phyloP scores from a whole-genome alignment of 2,113 vertebrate species.

The Chaetops frenatus region DNA sequence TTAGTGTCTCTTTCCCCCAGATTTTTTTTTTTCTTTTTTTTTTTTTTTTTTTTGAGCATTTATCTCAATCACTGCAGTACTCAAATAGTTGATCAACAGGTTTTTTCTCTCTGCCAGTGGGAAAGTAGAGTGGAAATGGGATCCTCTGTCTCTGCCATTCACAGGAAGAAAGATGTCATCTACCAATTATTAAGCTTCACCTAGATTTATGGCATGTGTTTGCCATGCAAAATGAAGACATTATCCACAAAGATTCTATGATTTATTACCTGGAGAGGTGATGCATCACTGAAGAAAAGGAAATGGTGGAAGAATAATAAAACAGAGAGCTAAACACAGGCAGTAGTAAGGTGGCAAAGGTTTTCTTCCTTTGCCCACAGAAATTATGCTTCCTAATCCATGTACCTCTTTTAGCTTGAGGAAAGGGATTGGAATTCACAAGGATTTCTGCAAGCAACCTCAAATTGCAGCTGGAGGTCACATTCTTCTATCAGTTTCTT shows the following conservation, averaged over 20 bases:
- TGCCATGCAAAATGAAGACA: slow-evolving; percentile 39
- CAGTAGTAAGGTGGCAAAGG: neutral
- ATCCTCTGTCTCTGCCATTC: neutral
- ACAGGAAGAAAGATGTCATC: neutral
- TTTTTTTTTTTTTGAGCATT: neutral
- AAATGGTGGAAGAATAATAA: neutral
- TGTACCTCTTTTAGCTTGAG: neutral
- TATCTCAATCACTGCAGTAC: neutral
- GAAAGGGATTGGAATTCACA: neutral
- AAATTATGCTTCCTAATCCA: neutral
- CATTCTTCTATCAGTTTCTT: neutral
- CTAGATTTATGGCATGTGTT: slow-evolving; percentile 26
- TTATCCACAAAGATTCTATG: slow-evolving; percentile 28
- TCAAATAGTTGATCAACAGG: neutral
- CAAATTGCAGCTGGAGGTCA: neutral
- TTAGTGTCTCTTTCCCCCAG: neutral
- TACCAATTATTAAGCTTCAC: slow-evolving; percentile 4
- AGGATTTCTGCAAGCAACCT: neutral
- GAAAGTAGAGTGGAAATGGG: neutral
- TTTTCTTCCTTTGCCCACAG: neutral
- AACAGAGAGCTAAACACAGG: neutral
- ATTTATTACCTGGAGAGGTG: slow-evolving; percentile 19
- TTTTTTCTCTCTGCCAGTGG: neutral
- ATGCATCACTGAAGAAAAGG: slow-evolving; percentile 16
- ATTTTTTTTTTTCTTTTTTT: no score